Evolutionary conservation across 2,113 vertebrate genomes (phyloP).

Genomic region (Prochilodus magdalenae): DNA sequence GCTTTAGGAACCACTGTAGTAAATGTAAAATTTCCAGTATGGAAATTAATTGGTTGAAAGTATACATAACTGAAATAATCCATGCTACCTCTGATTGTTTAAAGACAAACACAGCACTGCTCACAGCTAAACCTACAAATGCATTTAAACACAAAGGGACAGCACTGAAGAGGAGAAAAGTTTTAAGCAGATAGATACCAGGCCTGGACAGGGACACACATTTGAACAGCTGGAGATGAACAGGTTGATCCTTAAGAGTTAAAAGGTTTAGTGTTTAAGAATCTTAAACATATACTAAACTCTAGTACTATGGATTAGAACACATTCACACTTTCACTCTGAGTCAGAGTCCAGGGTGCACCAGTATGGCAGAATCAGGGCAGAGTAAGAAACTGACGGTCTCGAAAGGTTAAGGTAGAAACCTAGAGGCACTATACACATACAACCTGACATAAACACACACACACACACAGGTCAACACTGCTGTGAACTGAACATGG

Average conservation of each 20-base stretch:
- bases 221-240: conserved; percentile 2
- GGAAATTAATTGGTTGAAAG: no score
- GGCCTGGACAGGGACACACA: not conserved
- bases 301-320: not conserved
- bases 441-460: not conserved
- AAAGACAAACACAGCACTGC: no score
- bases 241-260: not conserved
- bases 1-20: no score
- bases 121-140: no score
- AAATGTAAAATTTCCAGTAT: no score
- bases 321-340: not conserved
- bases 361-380: conserved; percentile 22
- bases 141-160: no score
- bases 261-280: not conserved
- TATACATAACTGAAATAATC: no score
- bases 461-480: not conserved
- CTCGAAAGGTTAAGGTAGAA: conserved; percentile 18
- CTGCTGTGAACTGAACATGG: not conserved
- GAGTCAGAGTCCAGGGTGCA: conserved; percentile 9
- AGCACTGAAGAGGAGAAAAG: no score
- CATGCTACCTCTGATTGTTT: no score
- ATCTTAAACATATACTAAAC: not conserved
- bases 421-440: not conserved
- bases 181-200: not conserved
- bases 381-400: not conserved